Evolutionary conservation across 2,113 vertebrate genomes (phyloP).

Genomic region (Noctilio leporinus): DNA sequence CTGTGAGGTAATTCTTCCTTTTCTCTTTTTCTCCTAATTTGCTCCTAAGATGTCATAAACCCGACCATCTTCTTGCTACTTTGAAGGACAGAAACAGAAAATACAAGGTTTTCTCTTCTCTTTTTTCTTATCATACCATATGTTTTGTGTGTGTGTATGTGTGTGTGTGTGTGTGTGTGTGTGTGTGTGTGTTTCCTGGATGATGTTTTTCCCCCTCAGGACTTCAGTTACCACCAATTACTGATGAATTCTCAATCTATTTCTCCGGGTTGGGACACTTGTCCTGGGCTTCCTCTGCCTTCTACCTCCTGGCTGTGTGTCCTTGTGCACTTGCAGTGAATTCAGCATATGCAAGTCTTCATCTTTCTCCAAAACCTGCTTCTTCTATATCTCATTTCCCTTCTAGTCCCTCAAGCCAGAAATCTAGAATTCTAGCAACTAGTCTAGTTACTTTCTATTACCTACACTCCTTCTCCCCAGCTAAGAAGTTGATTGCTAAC

Average conservation of each 20-base stretch:
- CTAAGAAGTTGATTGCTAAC: not conserved
- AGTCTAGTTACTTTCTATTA: not conserved
- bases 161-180: no score
- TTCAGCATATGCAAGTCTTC: not conserved
- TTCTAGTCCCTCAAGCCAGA: not conserved
- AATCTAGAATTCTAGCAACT: not conserved
- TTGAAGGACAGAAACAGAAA: no score
- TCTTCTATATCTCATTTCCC: not conserved
- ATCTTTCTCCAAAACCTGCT: not conserved
- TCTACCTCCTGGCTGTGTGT: not conserved
- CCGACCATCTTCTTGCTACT: not conserved
- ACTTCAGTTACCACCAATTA: not conserved
- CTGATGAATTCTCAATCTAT: not conserved
- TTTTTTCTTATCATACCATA: not conserved
- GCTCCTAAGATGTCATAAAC: not conserved
- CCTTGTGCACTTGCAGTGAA: accelerated
- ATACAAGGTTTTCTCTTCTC: not conserved
- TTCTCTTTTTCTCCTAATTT: not conserved
- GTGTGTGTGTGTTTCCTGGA: no score
- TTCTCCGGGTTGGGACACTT: not conserved
- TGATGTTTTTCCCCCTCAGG: not conserved
- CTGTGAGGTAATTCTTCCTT: not conserved
- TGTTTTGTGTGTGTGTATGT: no score
- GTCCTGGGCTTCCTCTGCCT: not conserved
- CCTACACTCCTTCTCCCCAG: not conserved